Evolutionary conservation across 2,113 vertebrate genomes (phyloP).

Genomic region (Pseudorectes ferrugineus): DNA sequence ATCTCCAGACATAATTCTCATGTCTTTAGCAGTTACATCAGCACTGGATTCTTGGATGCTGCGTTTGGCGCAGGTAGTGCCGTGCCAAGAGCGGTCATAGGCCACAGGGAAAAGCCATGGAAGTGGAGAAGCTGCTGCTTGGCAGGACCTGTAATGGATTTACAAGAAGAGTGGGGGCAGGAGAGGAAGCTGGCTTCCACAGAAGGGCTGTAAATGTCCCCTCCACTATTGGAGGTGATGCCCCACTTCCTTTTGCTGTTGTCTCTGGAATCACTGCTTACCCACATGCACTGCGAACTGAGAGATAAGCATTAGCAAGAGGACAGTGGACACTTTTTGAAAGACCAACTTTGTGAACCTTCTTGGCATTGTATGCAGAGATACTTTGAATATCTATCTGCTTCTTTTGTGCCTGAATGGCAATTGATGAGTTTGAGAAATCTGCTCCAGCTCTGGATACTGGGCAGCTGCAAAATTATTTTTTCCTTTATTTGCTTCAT

Average conservation of each 20-base stretch:
- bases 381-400: not conserved
- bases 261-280: not conserved
- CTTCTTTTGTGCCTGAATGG: not conserved
- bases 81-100: fast-evolving
- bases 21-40: not conserved
- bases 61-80: fast-evolving
- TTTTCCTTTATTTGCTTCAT: not conserved
- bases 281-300: not conserved
- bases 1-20: not conserved
- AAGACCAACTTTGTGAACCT: not conserved
- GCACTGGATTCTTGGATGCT: not conserved
- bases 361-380: not conserved
- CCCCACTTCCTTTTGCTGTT: not conserved
- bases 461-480: not conserved
- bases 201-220: not conserved
- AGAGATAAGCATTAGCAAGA: not conserved
- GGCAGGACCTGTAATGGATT: not conserved
- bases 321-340: not conserved
- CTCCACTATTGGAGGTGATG: fast-evolving
- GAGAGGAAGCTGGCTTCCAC: not conserved
- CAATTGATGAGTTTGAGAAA: not conserved
- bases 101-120: not conserved
- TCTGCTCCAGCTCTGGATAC: not conserved
- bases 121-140: not conserved
- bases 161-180: not conserved